These are phyloP conservation scores for Atlantisia rogersi DNA, from an alignment of 2,113 vertebrate genomes.

Conservation along the genomic window DNA sequence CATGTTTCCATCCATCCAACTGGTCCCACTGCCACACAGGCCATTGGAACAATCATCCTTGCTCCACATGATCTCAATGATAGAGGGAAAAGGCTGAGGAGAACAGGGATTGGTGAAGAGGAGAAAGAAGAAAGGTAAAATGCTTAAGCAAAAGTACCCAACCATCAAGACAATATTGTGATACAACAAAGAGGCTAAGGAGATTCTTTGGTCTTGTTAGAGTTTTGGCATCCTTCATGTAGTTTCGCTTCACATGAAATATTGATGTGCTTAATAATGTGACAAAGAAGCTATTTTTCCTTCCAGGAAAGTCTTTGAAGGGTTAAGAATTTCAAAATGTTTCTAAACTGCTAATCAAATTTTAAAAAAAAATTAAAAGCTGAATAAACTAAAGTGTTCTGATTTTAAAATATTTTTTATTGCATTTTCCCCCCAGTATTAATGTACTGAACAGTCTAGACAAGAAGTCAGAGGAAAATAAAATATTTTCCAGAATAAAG, in stretches of 20 bases:
- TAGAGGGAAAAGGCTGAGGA: not conserved
- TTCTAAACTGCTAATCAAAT: not conserved
- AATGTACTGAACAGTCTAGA: not conserved
- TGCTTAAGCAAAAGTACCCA: not conserved
- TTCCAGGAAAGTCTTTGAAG: not conserved
- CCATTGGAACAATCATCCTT: not conserved
- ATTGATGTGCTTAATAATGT: not conserved
- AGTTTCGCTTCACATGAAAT: not conserved
- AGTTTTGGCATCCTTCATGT: not conserved
- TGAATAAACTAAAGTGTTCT: not conserved
- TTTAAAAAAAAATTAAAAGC: not conserved
- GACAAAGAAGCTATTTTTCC: not conserved
- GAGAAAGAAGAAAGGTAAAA: not conserved
- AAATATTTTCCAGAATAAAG: not conserved
- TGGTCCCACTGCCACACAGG: not conserved
- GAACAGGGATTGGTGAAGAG: not conserved
- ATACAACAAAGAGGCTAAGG: not conserved
- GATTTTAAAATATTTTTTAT: not conserved
- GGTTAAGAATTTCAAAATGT: not conserved
- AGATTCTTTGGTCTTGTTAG: not conserved
- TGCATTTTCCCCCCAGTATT: not conserved
- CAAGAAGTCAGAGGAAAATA: not conserved
- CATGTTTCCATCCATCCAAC: not conserved
- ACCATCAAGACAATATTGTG: not conserved
- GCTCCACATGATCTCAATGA: not conserved